These are phyloP conservation scores for Diadophis punctatus DNA, from an alignment of 2,113 vertebrate species.

Conservation along the genomic window DNA sequence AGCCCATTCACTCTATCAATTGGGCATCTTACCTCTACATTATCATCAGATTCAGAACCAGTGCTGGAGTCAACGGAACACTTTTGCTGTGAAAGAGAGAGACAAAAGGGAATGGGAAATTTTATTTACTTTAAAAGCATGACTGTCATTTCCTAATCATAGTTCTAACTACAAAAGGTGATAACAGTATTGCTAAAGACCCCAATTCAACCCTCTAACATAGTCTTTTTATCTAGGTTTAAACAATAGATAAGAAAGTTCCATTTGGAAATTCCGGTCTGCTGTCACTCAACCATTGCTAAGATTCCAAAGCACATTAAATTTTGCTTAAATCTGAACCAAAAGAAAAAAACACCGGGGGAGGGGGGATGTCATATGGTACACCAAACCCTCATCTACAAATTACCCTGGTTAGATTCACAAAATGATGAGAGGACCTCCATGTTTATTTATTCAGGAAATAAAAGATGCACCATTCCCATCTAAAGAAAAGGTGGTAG, in stretches of 20 bases:
- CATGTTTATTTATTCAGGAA: background rate
- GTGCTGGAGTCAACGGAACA: slow-evolving; percentile 79
- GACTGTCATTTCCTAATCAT: background rate
- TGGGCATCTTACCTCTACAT: slow-evolving; percentile 62
- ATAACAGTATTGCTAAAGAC: background rate
- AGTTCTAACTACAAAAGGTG: background rate
- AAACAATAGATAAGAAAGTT: background rate
- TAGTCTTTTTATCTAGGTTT: background rate
- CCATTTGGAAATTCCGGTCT: background rate
- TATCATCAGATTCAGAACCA: slow-evolving; percentile 76
- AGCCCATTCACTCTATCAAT: background rate
- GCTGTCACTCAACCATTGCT: background rate
- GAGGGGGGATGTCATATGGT: background rate
- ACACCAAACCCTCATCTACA: background rate
- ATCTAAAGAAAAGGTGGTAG: background rate
- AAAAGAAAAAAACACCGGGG: background rate
- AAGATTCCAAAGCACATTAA: background rate
- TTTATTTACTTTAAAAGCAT: background rate
- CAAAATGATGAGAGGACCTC: background rate
- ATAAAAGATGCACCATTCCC: background rate
- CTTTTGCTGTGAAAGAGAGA: slow-evolving; percentile 57
- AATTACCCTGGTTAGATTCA: background rate
- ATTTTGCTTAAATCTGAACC: background rate
- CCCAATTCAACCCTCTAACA: background rate
- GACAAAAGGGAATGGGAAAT: background rate